phyloP scores from a whole-genome alignment of 2,113 vertebrate genomes.

The Calonectris borealis region DNA sequence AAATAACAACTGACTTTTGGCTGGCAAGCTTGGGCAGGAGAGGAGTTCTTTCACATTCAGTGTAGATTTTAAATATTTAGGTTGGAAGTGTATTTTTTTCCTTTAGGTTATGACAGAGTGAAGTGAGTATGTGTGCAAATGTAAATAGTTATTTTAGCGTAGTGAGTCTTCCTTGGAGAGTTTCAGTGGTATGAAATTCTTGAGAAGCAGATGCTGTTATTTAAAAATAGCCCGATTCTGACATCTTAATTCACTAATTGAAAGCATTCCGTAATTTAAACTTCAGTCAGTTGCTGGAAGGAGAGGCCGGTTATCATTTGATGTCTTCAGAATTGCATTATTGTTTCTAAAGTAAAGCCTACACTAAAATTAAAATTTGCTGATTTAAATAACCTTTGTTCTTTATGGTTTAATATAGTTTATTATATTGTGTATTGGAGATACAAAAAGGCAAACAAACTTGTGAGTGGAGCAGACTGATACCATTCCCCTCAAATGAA shows the following conservation, averaged over 20 bases:
- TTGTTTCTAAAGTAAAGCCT: background rate
- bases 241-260: conserved; percentile 12
- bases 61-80: conserved; percentile 45
- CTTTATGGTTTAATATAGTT: background rate
- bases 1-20: background rate
- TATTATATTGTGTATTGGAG: background rate
- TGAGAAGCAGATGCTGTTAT: background rate
- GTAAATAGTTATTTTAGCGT: background rate
- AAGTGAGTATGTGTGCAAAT: conserved; percentile 23
- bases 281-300: conserved; percentile 8
- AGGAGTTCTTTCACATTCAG: conserved; percentile 4
- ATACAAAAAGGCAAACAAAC: background rate
- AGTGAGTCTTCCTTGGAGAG: background rate
- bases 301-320: background rate
- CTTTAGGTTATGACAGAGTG: conserved; percentile 42
- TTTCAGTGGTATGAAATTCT: background rate
- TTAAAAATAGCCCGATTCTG: conserved; percentile 25
- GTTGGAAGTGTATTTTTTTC: conserved; percentile 30
- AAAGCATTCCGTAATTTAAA: background rate
- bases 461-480: background rate
- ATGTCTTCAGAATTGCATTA: background rate
- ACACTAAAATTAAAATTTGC: background rate
- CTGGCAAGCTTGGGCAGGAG: background rate
- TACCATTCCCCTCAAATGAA: background rate
- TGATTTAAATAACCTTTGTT: background rate